Base-by-base conservation (phyloP, 2,113 vertebrate species). In the Upupa epops region DNA sequence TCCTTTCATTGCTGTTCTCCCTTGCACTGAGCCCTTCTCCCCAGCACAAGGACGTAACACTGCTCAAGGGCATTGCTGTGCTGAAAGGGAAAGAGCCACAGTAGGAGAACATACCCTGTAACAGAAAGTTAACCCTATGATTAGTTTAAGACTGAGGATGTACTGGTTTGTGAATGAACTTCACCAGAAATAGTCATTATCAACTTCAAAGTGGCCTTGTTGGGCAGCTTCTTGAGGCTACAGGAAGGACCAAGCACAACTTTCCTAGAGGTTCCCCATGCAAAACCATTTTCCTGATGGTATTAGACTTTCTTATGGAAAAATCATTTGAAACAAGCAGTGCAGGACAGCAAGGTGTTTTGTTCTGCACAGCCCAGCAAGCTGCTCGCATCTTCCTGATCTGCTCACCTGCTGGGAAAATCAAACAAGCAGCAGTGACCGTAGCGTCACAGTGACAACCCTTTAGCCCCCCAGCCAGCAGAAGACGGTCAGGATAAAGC, bases 221-320 rank as follows among this genome's bases (percentile, higher is more conserved):
- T 36, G 55, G 2, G 65, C 60, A 74, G 40, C 49, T 86, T 66
- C 58, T 25, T 32, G 26, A 74, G 28, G 14, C 51, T 46, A 37
- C 0, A 0, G 36, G 85, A 51, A 49, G 1, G 11, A 65, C 40
- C 26, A 21, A 37, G 48, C 11, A 22, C 1, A 12, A 29, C 13
- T 51, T 46, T n/a, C 26, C 55, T 37, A 48, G 8, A 83, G 24
- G 26, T 1, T 60, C 19, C 29, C 49, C 21, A 15, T n/a, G 32
- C 29, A 61, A 61, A 68, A 52, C 24, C 58, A 17, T 48, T 48
- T 68, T 83, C 65, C 58, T 36, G 32, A n/a, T 8, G 13, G 26
- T 45, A 58, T 15, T 37, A 63, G 37, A 26, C 7, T 49, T 56
- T 8, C 3, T 0, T 28, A 28, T 1, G 49, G 26, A 83, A 83